Base-by-base conservation (phyloP, 2,797 vertebrate genomes). In the Pangasius larnaudii region DNA sequence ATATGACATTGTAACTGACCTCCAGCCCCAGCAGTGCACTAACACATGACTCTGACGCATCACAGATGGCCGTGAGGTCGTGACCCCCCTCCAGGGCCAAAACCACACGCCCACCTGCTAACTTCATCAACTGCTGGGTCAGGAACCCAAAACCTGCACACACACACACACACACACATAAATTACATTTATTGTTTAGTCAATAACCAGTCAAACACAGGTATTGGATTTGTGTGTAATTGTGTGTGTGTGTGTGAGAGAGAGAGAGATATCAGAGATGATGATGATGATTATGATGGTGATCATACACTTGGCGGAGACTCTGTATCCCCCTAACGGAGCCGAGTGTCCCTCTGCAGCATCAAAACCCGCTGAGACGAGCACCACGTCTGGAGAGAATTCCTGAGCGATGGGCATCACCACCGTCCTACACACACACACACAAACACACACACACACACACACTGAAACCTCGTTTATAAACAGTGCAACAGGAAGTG, bases 401-500 rank as follows among this genome's bases (percentile, higher is more conserved):
- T 99, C 97, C 42, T 96, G 96, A 8, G 98, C 98, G 0, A 99
- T 97, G 0, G 98, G 98, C 97, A 99, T 98, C 95, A 99, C 98
- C 89, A 99, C 97, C 0, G 96, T 97, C 96, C 98, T 99, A 94
- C 8, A 85, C 49, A 72, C 39, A 49, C 59, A 79, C 30, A 79
- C 46, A 86, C 59, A 86, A 42, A 84, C 86, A 84, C 36, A 82
- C 86, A 82, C 65, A 79, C 51, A 49, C 39, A 85, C 39, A 42
- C 14, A 53, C 53, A 16, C 53, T 51, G 16, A 59, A 14, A 82
- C 18, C 16, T 30, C 0, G 13, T 79, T 79, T 36, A 5, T 79
- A 79, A 79, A 58, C 30, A 78, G 51, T 36, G 53, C 51, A 79
- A 58, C n/a, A 86, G 46, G 46, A 77, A 51, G 24, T n/a, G 11